Conservation (phyloP, 92 coral and sea anemone species). For the Phenganax marumi region DNA sequence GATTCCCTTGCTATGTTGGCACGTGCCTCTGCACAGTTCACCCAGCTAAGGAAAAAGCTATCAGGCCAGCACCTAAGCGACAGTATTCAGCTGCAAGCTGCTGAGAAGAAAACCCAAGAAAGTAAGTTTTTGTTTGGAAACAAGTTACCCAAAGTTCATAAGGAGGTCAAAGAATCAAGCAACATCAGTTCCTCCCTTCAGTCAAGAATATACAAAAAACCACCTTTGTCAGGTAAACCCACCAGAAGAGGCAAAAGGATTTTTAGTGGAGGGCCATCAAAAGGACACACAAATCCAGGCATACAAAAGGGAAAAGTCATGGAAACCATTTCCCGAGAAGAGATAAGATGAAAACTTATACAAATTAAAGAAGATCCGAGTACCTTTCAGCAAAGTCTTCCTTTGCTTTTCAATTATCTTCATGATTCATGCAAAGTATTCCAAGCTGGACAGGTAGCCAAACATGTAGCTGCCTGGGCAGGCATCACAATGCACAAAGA, state of each 20-base stretch:
- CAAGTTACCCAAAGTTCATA: conserved; percentile 35
- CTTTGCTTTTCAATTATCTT: not conserved
- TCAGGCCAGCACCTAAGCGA: conserved; percentile 20
- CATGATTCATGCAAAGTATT: conserved; percentile 12
- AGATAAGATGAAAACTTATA: conserved; percentile 31
- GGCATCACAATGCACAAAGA: conserved; percentile 10
- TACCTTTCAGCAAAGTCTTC: conserved; percentile 28
- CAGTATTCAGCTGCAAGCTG: conserved; percentile 30
- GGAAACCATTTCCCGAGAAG: conserved; percentile 13
- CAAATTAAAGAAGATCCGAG: conserved; percentile 41
- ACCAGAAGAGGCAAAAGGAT: not conserved
- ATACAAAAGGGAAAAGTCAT: not conserved
- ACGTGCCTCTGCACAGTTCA: conserved; percentile 3
- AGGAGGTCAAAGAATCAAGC: conserved; percentile 20
- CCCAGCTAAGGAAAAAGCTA: conserved; percentile 34
- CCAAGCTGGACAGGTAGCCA: conserved; percentile 40
- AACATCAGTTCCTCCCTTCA: not conserved
- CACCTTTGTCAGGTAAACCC: not conserved
- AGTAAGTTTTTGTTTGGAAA: conserved; percentile 42
- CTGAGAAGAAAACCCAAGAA: not conserved
- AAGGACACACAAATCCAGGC: not conserved
- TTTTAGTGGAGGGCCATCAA: conserved; percentile 36
- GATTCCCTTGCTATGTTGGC: conserved; percentile 33
- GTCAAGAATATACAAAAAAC: not conserved
- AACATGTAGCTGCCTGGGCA: conserved; percentile 32